A percentile compares a stretch with the other conserved stretches of the same genome.
These are phyloP conservation scores for Rana temporaria DNA, from an alignment of 2,113 vertebrate species.

Conservation along the genomic window DNA sequence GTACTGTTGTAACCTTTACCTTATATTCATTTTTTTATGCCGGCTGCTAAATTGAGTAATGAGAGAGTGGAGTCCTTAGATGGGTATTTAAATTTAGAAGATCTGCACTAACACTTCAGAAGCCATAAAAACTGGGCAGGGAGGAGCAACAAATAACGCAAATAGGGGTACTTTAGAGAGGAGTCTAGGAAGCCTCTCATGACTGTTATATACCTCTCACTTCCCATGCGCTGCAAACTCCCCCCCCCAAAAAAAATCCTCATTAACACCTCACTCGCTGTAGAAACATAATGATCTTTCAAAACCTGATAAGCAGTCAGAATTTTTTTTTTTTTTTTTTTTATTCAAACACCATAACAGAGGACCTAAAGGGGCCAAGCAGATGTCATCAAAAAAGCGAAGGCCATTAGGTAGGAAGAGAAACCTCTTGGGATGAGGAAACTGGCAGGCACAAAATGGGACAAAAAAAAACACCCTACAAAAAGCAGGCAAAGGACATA, in stretches of 20 bases:
- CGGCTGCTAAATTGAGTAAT: not conserved
- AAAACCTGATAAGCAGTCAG: conserved; percentile 39
- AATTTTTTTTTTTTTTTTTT: not conserved
- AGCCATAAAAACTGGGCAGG: conserved; percentile 42
- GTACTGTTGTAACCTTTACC: conserved; percentile 25
- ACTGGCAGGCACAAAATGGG: too few species aligned
- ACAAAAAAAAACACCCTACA: too few species aligned
- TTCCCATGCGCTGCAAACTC: conserved; percentile 22
- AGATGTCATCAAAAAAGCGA: not conserved
- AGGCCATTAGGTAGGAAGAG: not conserved
- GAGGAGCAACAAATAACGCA: conserved; percentile 6
- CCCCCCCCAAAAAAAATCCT: conserved; percentile 15
- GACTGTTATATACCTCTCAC: conserved; percentile 51
- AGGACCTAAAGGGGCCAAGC: not conserved
- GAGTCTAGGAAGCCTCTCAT: conserved; percentile 13
- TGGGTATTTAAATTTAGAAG: conserved; percentile 12
- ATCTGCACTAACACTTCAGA: conserved; percentile 45
- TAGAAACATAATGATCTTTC: conserved; percentile 28
- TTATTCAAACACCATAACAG: conserved; percentile 12
- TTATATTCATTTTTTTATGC: conserved; percentile 23
- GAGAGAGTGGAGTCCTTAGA: not conserved
- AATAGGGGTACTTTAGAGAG: conserved; percentile 39
- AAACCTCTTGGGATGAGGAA: not conserved
- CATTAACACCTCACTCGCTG: conserved; percentile 34
- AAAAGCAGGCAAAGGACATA: too few species aligned